A percentile compares a stretch with the other conserved stretches of the same genome.
These are phyloP conservation scores for Acipenser transmontanus DNA, from an alignment of 2,797 vertebrate species.

Conservation along the genomic window DNA sequence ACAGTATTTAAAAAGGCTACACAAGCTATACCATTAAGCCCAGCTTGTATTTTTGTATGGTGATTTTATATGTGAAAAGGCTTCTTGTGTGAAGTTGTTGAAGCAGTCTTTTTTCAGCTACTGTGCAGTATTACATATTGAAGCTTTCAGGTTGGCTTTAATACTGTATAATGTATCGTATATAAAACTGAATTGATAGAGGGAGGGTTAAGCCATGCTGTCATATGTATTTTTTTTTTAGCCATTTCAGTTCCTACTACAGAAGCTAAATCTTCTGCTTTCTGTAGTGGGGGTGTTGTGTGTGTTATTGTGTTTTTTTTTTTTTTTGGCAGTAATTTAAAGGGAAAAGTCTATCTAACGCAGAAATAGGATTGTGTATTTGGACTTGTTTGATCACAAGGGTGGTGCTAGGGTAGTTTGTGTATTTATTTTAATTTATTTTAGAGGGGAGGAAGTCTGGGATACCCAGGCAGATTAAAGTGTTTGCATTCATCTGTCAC, in stretches of 20 bases:
- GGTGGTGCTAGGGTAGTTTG: too few species aligned
- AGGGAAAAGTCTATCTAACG: too few species aligned
- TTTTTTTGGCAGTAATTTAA: too few species aligned
- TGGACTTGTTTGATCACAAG: too few species aligned
- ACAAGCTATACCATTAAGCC: too few species aligned
- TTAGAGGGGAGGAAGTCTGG: neutral
- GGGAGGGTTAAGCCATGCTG: conserved; percentile 1
- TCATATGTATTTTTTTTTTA: conserved; percentile 3
- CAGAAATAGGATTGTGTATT: too few species aligned
- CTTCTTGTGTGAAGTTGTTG: conserved; percentile 7
- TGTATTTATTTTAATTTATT: too few species aligned
- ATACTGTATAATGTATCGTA: neutral
- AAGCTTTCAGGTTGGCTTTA: conserved; percentile 16
- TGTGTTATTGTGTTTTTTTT: too few species aligned
- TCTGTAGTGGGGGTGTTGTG: too few species aligned
- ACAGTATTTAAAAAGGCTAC: too few species aligned
- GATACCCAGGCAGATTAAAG: conserved; percentile 3
- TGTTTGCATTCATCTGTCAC: neutral
- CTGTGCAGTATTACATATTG: conserved; percentile 6
- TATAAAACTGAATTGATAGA: neutral
- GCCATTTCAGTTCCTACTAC: neutral
- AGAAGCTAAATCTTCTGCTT: neutral
- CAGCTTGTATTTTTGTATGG: too few species aligned
- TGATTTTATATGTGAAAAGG: neutral
- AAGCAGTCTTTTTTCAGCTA: neutral